A percentile compares a stretch with the other conserved stretches of the same genome.
These are phyloP conservation scores for Brotula barbata DNA, from an alignment of 2,797 vertebrate genomes.

Conservation along the genomic window DNA sequence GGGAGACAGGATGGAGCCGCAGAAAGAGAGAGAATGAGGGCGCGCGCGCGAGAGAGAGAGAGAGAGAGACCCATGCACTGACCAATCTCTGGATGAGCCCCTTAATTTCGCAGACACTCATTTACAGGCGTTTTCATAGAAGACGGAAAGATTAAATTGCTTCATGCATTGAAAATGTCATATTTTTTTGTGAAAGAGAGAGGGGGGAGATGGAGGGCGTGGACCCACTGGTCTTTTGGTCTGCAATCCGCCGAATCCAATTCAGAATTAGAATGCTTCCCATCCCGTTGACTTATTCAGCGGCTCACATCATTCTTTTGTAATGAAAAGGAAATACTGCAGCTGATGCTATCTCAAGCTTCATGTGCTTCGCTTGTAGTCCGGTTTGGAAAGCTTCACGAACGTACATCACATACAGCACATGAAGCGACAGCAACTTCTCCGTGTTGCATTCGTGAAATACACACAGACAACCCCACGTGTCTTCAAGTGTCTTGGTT, in stretches of 20 bases:
- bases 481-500: too few relatives aligned
- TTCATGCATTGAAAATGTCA: slow-evolving; percentile 80
- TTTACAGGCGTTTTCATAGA: slow-evolving; percentile 70
- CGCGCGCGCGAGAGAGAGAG: not conserved
- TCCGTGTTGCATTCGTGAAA: too few relatives aligned
- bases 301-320: slow-evolving; percentile 46
- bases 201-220: slow-evolving; percentile 66
- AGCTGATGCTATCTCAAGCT: not conserved
- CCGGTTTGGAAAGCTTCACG: not conserved
- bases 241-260: slow-evolving; percentile 64
- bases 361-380: not conserved
- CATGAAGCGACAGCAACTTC: too few relatives aligned
- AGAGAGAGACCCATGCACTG: slow-evolving; percentile 50
- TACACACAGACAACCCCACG: too few relatives aligned
- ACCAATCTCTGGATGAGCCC: slow-evolving; percentile 66
- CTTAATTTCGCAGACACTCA: slow-evolving; percentile 72
- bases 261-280: slow-evolving; percentile 55
- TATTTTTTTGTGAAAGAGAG: slow-evolving; percentile 72
- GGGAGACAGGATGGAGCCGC: slow-evolving; percentile 41
- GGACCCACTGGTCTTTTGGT: slow-evolving; percentile 61
- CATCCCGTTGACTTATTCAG: slow-evolving; percentile 46
- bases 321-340: slow-evolving; percentile 35
- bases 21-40: slow-evolving; percentile 32
- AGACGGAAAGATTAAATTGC: slow-evolving; percentile 72
- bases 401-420: too few relatives aligned